These are phyloP conservation scores for Drosophila mercatorum DNA, from an alignment of 2,888 invertebrate genomes.

Conservation along the genomic window DNA sequence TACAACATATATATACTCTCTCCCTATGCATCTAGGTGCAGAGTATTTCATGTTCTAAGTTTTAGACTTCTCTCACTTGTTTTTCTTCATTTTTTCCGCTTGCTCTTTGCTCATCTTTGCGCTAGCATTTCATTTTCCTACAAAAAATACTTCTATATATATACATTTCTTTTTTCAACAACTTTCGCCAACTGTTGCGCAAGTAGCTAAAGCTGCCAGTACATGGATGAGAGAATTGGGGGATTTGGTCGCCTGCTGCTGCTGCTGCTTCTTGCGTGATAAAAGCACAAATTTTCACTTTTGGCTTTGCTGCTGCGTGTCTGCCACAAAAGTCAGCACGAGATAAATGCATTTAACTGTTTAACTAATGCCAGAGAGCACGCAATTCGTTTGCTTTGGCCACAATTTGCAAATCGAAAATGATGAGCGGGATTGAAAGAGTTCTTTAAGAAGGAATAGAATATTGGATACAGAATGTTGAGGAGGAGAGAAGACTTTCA, in stretches of 20 bases:
- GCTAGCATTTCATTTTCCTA: conserved; percentile 44
- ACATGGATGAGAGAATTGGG: neutral
- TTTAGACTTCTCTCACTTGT: neutral
- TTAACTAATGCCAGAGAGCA: conserved; percentile 39
- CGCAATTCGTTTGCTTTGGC: conserved; percentile 35
- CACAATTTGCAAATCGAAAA: conserved; percentile 27
- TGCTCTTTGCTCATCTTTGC: conserved; percentile 42
- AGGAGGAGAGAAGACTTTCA: no score
- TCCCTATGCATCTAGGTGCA: neutral
- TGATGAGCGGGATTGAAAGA: conserved; percentile 16
- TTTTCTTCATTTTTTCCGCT: neutral
- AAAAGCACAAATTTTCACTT: conserved; percentile 70
- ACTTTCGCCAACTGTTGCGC: conserved; percentile 69
- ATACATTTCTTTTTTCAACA: conserved; percentile 35
- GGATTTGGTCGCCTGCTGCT: neutral
- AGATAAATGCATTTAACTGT: conserved; percentile 49
- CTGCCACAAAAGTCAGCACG: conserved; percentile 44
- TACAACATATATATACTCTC: neutral
- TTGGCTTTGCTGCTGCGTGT: conserved; percentile 39
- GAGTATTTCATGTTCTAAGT: neutral
- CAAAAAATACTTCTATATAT: conserved; percentile 10
- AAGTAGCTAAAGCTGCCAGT: conserved; percentile 9
- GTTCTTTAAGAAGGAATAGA: no score
- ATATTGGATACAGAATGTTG: no score
- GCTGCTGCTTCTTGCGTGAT: conserved; percentile 68